phyloP scores from a whole-genome alignment of 2,113 vertebrate genomes.

The Indicator maculatus region DNA sequence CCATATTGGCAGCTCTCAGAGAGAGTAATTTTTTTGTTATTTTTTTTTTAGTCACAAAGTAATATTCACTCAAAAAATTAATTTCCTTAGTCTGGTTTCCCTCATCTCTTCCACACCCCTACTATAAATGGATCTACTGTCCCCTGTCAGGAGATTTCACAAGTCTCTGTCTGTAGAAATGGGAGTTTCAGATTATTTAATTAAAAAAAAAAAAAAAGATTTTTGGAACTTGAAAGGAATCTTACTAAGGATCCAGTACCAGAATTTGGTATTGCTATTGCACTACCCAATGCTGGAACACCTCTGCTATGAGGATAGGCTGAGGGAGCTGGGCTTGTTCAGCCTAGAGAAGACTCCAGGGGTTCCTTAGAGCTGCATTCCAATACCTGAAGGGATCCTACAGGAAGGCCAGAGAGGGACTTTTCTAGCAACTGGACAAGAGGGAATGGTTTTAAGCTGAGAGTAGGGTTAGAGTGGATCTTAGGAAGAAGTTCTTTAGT shows the following conservation, averaged over 20 bases:
- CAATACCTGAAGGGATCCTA: no score
- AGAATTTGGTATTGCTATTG: background rate
- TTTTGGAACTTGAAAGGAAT: background rate
- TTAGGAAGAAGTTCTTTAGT: no score
- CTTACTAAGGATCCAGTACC: background rate
- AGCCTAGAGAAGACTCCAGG: no score
- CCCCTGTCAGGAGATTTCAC: background rate
- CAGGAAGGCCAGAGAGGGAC: no score
- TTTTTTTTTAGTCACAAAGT: background rate
- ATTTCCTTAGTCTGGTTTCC: background rate
- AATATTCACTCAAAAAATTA: background rate
- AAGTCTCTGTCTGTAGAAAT: background rate
- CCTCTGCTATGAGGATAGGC: no score
- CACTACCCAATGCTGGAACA: background rate
- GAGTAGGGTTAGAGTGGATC: no score
- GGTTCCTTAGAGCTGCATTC: no score
- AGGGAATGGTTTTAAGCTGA: no score
- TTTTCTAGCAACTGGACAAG: no score
- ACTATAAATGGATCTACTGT: background rate
- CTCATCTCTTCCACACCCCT: background rate
- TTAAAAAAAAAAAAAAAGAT: background rate
- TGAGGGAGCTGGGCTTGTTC: no score
- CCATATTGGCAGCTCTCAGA: background rate
- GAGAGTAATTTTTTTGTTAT: background rate
- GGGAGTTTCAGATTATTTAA: background rate